Conservation (phyloP, 2,113 vertebrate genomes). For the Panurus biarmicus region DNA sequence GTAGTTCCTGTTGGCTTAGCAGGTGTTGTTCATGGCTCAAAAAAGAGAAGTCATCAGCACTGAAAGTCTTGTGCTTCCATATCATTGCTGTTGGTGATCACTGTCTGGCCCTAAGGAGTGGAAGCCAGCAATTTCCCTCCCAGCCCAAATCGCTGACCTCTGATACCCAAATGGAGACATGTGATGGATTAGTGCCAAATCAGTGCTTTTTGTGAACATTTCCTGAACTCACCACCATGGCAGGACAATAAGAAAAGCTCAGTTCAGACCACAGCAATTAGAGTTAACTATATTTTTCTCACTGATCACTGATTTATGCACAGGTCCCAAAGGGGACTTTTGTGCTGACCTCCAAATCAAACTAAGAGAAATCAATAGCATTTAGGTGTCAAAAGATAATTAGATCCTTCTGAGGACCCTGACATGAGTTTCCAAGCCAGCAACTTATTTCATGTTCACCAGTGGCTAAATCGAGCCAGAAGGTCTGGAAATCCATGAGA, state of each 20-base stretch:
- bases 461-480: not conserved
- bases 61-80: not conserved
- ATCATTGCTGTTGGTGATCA: not conserved
- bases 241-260: not conserved
- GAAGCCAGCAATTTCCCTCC: not conserved
- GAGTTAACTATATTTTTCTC: not conserved
- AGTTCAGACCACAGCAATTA: not conserved
- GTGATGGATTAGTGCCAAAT: not conserved
- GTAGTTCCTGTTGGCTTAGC: not conserved
- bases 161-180: not conserved
- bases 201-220: not conserved
- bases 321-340: not conserved
- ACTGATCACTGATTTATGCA: not conserved
- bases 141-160: not conserved
- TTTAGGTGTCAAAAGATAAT: not conserved
- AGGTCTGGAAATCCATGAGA: not conserved
- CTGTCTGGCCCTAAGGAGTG: not conserved
- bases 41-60: not conserved
- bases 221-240: not conserved
- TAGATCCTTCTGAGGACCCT: not conserved
- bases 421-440: not conserved
- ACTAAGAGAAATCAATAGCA: not conserved
- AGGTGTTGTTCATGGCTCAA: not conserved
- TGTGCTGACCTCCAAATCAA: not conserved
- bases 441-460: not conserved